Evolutionary conservation across 2,888 invertebrate species (phyloP), one percentile per base, ranked within the genome.

Genomic region (Alitta virens): DNA sequence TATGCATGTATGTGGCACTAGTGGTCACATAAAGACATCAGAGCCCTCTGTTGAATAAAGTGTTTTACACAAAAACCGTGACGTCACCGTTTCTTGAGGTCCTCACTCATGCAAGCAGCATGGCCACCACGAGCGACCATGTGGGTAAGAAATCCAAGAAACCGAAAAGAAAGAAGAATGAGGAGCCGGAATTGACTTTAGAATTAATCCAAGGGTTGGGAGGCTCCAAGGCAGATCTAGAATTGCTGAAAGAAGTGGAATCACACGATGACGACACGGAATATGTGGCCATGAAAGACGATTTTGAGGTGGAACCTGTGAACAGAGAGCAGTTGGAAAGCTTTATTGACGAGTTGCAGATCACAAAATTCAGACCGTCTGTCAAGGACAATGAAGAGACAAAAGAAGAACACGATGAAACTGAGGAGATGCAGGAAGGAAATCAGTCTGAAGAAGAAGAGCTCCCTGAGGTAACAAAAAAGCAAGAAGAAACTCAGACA

Each of bases 281-380:
- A 21, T 42, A 56, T 14, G 70, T 72, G 56, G 70, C 70, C 16
- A 42, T 63, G 58, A 68, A 63, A 16, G 70, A 73, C 21, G 74
- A 76, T 26, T 58, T 72, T 12, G 74, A 74, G 50, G 70, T 66
- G 5, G 74, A 76, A 25, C 73, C 76, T 5, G 57, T 77, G 21
- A 75, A 74, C 46, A 72, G 63, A 62, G 74, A 75, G 67, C 74
- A 76, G 69, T 76, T 77, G 59, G 26, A 51, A 27, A 33, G 27
- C 16, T 0, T 24, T 9, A 23, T 42, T 9, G 33, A 25, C 33
- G 40, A 21, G 16, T 40, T 33, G 33, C 7, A 33, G 7, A 33
- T 33, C 33, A 12, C 33, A 5, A 33, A 33, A 12, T 33, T 7
- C 33, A 0, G 33, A 54, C 27, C 33, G 43, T 12, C 14, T 26